These are phyloP conservation scores for Pseudomyrmex pallidus DNA, from an alignment of 1,140 invertebrate genomes.

Conservation along the genomic window DNA sequence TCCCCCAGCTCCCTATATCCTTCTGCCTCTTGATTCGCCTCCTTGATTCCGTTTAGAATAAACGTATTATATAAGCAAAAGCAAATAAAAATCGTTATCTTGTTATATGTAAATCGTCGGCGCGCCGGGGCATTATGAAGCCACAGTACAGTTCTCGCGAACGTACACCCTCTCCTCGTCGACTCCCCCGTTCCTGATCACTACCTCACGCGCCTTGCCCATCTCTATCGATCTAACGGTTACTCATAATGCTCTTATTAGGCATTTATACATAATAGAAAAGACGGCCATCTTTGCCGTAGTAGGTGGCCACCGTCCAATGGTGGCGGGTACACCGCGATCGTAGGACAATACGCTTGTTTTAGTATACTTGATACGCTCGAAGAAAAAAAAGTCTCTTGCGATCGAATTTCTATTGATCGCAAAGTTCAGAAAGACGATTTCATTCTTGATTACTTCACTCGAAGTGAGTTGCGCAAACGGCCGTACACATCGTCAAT, in stretches of 20 bases:
- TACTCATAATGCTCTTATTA: slow-evolving; percentile 73
- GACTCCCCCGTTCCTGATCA: slow-evolving; percentile 10
- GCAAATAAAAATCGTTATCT: slow-evolving; percentile 82
- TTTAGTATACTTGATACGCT: slow-evolving; percentile 72
- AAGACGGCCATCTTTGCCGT: slow-evolving; percentile 73
- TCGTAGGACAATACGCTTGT: slow-evolving; percentile 71
- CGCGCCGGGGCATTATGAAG: slow-evolving; percentile 73
- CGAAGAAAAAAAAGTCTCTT: slow-evolving; percentile 49
- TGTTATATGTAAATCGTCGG: slow-evolving; percentile 82
- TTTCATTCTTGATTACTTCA: slow-evolving; percentile 23
- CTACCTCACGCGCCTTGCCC: slow-evolving; percentile 32
- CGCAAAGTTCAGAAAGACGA: slow-evolving; percentile 19
- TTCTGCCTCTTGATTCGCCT: slow-evolving; percentile 57
- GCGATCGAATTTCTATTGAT: slow-evolving; percentile 45
- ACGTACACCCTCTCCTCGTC: slow-evolving; percentile 55
- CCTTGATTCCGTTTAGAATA: slow-evolving; percentile 78
- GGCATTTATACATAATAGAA: slow-evolving; percentile 76
- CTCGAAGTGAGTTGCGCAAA: slow-evolving; percentile 1
- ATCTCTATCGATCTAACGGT: slow-evolving; percentile 58
- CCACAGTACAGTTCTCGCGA: slow-evolving; percentile 56
- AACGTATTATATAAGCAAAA: slow-evolving; percentile 80
- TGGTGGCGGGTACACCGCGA: slow-evolving; percentile 59
- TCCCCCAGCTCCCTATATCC: slow-evolving; percentile 54
- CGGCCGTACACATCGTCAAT: background rate
- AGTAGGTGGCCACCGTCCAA: slow-evolving; percentile 70